Conservation (phyloP, 2,797 vertebrate species). For the Epinephelus coioides region DNA sequence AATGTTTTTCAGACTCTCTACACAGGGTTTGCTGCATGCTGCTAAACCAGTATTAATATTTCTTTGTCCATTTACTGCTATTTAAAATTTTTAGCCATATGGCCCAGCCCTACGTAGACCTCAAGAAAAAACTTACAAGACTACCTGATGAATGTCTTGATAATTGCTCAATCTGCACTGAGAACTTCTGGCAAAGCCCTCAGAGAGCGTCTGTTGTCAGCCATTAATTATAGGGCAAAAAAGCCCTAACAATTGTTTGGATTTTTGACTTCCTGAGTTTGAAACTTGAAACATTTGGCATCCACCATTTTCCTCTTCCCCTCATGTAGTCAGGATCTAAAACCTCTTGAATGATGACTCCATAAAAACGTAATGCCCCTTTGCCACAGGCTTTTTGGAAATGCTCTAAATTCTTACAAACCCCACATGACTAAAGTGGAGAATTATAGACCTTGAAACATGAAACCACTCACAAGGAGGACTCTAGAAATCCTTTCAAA, state of each 20-base stretch:
- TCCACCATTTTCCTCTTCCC: slow-evolving; percentile 46
- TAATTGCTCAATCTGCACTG: background rate
- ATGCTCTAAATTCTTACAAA: slow-evolving; percentile 41
- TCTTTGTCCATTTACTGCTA: too few species aligned
- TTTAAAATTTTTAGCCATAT: too few species aligned
- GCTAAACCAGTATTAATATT: too few species aligned
- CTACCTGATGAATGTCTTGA: slow-evolving; percentile 20
- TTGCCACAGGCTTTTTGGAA: slow-evolving; percentile 34
- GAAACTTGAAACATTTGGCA: slow-evolving; percentile 56
- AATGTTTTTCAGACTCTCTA: too few species aligned
- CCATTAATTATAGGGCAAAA: slow-evolving; percentile 70
- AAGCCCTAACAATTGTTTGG: slow-evolving; percentile 54
- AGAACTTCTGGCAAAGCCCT: slow-evolving; percentile 20
- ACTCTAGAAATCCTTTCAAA: slow-evolving; percentile 21
- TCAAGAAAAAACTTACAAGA: background rate
- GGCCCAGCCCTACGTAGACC: too few species aligned
- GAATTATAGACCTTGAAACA: slow-evolving; percentile 60
- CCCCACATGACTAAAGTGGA: slow-evolving; percentile 24
- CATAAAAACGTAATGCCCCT: slow-evolving; percentile 50
- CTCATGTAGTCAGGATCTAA: slow-evolving; percentile 25
- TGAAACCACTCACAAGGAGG: slow-evolving; percentile 43
- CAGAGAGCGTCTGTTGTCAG: slow-evolving; percentile 54
- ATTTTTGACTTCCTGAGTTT: slow-evolving; percentile 77
- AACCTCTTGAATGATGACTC: slow-evolving; percentile 48
- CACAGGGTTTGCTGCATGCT: too few species aligned